These are phyloP conservation scores for Pygoscelis antarcticus DNA, from an alignment of 2,113 vertebrate species.

Conservation along the genomic window DNA sequence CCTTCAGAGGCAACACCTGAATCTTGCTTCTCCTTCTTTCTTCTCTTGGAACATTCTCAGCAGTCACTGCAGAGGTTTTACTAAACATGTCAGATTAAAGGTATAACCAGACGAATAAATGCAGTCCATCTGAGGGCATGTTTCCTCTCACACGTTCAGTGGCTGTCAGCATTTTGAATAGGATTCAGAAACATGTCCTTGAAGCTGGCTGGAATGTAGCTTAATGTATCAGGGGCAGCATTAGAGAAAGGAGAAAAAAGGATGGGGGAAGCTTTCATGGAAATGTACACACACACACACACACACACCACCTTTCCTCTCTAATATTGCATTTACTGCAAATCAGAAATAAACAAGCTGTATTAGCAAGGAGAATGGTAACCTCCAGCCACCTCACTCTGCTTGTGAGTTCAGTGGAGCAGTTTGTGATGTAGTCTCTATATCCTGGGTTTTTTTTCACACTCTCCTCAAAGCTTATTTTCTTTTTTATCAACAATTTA, in stretches of 20 bases:
- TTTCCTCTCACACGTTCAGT: slow-evolving; percentile 40
- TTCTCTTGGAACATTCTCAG: neutral
- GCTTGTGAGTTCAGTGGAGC: neutral
- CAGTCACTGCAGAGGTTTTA: slow-evolving; percentile 13
- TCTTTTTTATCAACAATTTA: neutral
- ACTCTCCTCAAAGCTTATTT: neutral
- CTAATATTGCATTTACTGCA: neutral
- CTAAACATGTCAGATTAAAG: slow-evolving; percentile 69
- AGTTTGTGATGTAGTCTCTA: accelerated
- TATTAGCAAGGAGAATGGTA: accelerated
- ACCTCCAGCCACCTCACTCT: neutral
- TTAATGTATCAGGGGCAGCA: neutral
- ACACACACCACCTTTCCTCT: neutral
- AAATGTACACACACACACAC: neutral
- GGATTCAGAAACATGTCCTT: slow-evolving; percentile 63
- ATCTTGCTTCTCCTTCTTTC: neutral
- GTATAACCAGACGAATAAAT: slow-evolving; percentile 21
- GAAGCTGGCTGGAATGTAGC: slow-evolving; percentile 30
- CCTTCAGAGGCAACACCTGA: slow-evolving; percentile 32
- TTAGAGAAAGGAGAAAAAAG: slow-evolving; percentile 39
- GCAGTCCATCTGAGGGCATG: slow-evolving; percentile 49
- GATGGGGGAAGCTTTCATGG: slow-evolving; percentile 38
- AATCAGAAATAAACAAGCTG: neutral
- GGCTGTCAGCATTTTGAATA: slow-evolving; percentile 46
- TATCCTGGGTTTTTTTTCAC: neutral